Base-by-base conservation (phyloP, 2,113 vertebrate species). In the Aix galericulata region DNA sequence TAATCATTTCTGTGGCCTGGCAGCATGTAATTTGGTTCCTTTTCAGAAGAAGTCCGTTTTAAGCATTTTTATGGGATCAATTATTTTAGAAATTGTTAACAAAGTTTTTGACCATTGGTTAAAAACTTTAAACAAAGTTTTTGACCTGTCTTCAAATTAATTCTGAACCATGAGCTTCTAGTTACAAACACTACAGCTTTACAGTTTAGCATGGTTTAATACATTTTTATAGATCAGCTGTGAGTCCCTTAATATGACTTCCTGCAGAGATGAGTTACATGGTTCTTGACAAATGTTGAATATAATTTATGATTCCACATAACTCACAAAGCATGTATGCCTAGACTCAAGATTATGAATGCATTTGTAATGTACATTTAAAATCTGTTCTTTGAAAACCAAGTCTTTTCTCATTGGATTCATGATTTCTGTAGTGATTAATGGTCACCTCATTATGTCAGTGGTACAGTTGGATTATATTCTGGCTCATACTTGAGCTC, bases 311-410 rank as follows among this genome's bases (percentile, higher is more conserved):
- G 16, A 73, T 76, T 76, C 40, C 59, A 66, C 40, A 31, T 91
- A 74, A 66, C 14, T 89, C 40, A 66, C 17, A 85, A 68, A 87
- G 26, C 34, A 12, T 25, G 0, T 68, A 46, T 52, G 32, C 59
- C 89, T 62, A 76, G 34, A 60, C 38, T 87, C 58, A 63, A 75
- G 29, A 64, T 87, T 87, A 69, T 44, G 77, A 89, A 77, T 88
- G 44, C 32, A 40, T 91, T 93, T 82, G 25, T 53, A 80, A 73
- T 93, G 20, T 76, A 84, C 87, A 91, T 91, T 95, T 91, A 69
- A 94, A 93, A 71, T 63, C 60, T 74, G n/a, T 80, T 93, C 67
- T 88, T 89, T 74, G 40, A 86, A 91, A 94, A 86, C 40, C 9
- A 5, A 16, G 60, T 58, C 66, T 78, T 86, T 17, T 81, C 18